Evolutionary conservation across 2,888 invertebrate species (phyloP).

Genomic region (Drosophila stalkeri): DNA sequence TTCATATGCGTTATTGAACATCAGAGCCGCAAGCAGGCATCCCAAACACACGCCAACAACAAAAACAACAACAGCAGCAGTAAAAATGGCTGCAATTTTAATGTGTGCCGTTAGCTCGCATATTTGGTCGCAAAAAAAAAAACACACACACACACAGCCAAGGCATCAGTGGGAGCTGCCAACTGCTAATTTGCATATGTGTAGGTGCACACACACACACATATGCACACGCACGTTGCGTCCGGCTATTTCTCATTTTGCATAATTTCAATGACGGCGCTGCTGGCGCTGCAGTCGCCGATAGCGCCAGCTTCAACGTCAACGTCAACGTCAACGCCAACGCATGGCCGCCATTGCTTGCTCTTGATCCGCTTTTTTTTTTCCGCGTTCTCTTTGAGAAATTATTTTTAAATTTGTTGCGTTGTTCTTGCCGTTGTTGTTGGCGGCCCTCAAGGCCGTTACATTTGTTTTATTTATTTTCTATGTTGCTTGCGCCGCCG

Average conservation of each 20-base stretch:
- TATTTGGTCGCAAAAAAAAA: background rate
- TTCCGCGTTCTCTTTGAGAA: constrained; percentile 67
- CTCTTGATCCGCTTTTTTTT: constrained; percentile 56
- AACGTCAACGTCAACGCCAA: constrained; percentile 28
- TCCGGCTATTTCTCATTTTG: constrained; percentile 64
- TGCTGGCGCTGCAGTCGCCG: constrained; percentile 8
- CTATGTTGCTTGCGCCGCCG: constrained; percentile 40
- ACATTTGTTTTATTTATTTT: constrained; percentile 74
- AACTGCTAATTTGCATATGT: constrained; percentile 32
- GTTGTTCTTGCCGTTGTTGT: constrained; percentile 36
- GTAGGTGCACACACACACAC: background rate
- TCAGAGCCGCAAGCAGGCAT: constrained; percentile 1
- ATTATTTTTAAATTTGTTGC: constrained; percentile 77
- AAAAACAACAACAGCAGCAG: background rate
- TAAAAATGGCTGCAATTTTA: constrained; percentile 19
- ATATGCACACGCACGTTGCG: constrained; percentile 18
- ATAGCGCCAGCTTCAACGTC: constrained; percentile 24
- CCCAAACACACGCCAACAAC: constrained; percentile 30
- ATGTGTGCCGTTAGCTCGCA: constrained; percentile 47
- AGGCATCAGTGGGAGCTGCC: constrained; percentile 14
- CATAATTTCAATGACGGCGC: constrained; percentile 70
- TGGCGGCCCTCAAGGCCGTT: constrained; percentile 65
- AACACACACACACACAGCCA: constrained; percentile 1
- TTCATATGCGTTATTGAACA: constrained; percentile 48
- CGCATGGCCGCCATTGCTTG: constrained; percentile 68